phyloP scores from a whole-genome alignment of 2,113 vertebrate species.

The Poeciliopsis retropinna region DNA sequence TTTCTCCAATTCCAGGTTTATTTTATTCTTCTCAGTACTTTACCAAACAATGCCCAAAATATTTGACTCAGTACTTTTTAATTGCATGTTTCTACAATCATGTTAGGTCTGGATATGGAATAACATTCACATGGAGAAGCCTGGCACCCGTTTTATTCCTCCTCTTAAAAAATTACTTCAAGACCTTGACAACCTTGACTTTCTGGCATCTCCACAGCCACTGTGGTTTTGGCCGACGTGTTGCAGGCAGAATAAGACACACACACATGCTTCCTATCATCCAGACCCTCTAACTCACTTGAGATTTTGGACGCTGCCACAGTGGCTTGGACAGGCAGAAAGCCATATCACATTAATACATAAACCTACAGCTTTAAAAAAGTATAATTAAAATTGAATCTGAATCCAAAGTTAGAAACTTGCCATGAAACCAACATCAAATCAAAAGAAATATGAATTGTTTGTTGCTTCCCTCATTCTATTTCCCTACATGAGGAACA shows the following conservation, averaged over 20 bases:
- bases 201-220: constrained; percentile 61
- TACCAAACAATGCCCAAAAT: constrained; percentile 57
- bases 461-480: constrained; percentile 4
- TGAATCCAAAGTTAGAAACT: constrained; percentile 35
- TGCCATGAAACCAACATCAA: constrained; percentile 36
- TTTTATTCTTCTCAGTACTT: constrained; percentile 35
- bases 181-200: constrained; percentile 53
- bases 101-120: constrained; percentile 55
- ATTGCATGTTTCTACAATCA: constrained; percentile 73
- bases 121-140: constrained; percentile 36
- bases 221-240: constrained; percentile 54
- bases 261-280: constrained; percentile 69
- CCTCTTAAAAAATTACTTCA: constrained; percentile 42
- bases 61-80: constrained; percentile 70
- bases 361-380: constrained; percentile 34
- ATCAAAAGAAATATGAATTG: constrained; percentile 19
- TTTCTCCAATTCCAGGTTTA: constrained; percentile 13
- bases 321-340: constrained; percentile 39
- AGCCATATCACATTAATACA: constrained; percentile 31
- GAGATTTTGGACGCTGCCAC: constrained; percentile 45
- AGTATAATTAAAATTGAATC: constrained; percentile 53
- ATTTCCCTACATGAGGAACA: background rate
- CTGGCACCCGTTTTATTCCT: constrained; percentile 52
- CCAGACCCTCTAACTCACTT: constrained; percentile 25
- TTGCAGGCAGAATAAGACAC: constrained; percentile 37